Evolutionary conservation across 92 coral and sea anemone species (phyloP).

Genomic region (Metridium senile): DNA sequence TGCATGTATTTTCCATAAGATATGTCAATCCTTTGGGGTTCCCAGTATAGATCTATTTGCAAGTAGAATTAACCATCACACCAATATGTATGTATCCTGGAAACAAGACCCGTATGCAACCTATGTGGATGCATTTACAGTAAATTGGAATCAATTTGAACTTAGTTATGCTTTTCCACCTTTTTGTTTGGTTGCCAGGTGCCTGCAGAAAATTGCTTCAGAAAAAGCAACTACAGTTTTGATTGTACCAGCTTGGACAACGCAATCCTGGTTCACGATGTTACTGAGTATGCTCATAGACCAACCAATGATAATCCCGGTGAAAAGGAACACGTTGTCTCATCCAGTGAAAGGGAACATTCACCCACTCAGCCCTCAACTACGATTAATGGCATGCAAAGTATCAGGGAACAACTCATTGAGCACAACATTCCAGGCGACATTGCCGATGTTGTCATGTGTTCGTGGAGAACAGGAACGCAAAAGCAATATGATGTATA

Average conservation of each 20-base stretch:
- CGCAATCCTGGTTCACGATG: slow-evolving; percentile 47
- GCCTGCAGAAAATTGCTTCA: slow-evolving; percentile 33
- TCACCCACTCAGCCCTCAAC: slow-evolving; percentile 45
- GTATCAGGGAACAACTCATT: too few species aligned
- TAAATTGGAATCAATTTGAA: slow-evolving; percentile 31
- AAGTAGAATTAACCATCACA: slow-evolving; percentile 32
- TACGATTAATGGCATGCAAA: too few species aligned
- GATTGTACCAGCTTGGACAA: slow-evolving; percentile 43
- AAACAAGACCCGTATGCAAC: slow-evolving; percentile 26
- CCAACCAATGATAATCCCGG: slow-evolving; percentile 15
- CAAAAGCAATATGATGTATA: slow-evolving; percentile 41
- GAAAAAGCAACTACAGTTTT: slow-evolving; percentile 30
- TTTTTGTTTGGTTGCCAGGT: slow-evolving; percentile 39
- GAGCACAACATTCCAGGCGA: slow-evolving; percentile 24
- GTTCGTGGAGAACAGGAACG: slow-evolving; percentile 32
- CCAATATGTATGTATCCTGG: slow-evolving; percentile 21
- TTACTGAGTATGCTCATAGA: slow-evolving; percentile 32
- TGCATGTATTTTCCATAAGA: slow-evolving; percentile 11
- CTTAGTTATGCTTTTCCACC: slow-evolving; percentile 40
- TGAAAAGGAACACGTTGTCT: slow-evolving; percentile 4
- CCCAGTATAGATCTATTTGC: slow-evolving; percentile 46
- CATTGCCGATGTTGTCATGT: slow-evolving; percentile 45
- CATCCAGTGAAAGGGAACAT: slow-evolving; percentile 36
- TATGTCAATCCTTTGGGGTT: too few species aligned
- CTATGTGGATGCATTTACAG: slow-evolving; percentile 35